phyloP scores from a whole-genome alignment of 1,140 invertebrate genomes.

The Dolichoris vasculosae region DNA sequence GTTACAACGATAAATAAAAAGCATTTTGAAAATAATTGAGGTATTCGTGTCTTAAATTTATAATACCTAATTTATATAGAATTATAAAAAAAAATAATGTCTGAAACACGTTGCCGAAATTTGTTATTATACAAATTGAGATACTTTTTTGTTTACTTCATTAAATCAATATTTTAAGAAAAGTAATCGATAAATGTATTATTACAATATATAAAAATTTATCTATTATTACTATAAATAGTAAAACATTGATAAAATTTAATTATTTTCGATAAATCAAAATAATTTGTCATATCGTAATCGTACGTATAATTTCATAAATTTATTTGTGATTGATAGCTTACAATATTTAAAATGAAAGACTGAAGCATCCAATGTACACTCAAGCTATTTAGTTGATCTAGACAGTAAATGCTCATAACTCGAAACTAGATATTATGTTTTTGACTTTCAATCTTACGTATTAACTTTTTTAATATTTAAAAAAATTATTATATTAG shows the following conservation, averaged over 20 bases:
- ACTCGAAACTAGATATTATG: background rate
- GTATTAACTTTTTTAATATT: too few species aligned
- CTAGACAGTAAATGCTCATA: background rate
- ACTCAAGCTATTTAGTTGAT: background rate
- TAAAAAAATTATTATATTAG: too few species aligned
- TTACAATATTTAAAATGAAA: background rate
- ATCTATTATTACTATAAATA: background rate
- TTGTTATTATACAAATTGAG: background rate
- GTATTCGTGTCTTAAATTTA: too few species aligned
- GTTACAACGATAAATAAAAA: too few species aligned
- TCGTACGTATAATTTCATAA: background rate
- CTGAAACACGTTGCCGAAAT: background rate
- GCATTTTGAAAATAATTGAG: too few species aligned
- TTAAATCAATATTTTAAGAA: too few species aligned
- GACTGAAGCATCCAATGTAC: background rate
- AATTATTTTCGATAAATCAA: background rate
- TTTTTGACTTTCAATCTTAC: background rate
- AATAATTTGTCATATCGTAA: background rate
- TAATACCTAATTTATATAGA: too few species aligned
- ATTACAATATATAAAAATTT: background rate
- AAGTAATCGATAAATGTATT: too few species aligned
- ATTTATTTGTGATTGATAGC: background rate
- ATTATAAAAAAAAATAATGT: too few species aligned
- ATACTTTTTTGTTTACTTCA: too few species aligned
- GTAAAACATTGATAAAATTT: background rate